These are phyloP conservation scores for Lasius platythorax DNA, from an alignment of 2,888 invertebrate species.

Conservation along the genomic window DNA sequence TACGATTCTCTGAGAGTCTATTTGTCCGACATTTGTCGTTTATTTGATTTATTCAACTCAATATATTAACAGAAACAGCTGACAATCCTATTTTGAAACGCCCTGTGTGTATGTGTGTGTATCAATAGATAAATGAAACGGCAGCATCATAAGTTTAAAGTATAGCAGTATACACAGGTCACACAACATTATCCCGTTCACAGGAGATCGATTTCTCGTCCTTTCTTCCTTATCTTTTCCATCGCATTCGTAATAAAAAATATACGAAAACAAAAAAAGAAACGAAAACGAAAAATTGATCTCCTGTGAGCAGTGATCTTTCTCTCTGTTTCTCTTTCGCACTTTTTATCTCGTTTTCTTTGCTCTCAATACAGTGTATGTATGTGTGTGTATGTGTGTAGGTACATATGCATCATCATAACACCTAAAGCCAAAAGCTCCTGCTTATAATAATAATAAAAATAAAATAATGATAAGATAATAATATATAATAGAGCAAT, in stretches of 20 bases:
- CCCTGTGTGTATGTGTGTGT: slow-evolving; percentile 24
- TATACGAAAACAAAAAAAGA: background rate
- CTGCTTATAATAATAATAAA: slow-evolving; percentile 71
- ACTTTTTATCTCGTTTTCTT: slow-evolving; percentile 16
- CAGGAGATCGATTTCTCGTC: slow-evolving; percentile 83
- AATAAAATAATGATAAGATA: slow-evolving; percentile 39
- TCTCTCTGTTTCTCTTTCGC: background rate
- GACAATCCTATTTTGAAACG: slow-evolving; percentile 50
- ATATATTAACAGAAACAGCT: slow-evolving; percentile 58
- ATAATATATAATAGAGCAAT: slow-evolving; percentile 53
- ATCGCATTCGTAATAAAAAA: slow-evolving; percentile 76
- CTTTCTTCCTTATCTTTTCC: slow-evolving; percentile 78
- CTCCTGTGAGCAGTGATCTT: background rate
- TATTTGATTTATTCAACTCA: slow-evolving; percentile 56
- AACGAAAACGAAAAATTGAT: background rate
- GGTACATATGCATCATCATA: slow-evolving; percentile 84
- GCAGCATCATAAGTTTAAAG: slow-evolving; percentile 83
- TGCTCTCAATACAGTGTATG: slow-evolving; percentile 40
- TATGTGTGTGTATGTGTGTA: slow-evolving; percentile 78
- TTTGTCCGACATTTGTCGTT: slow-evolving; percentile 33
- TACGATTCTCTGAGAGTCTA: slow-evolving; percentile 38
- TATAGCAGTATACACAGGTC: slow-evolving; percentile 66
- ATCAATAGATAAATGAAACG: slow-evolving; percentile 80
- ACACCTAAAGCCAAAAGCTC: slow-evolving; percentile 86
- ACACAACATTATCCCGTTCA: slow-evolving; percentile 65